phyloP scores from a whole-genome alignment of 1,140 invertebrate species.

The Drosophila kohkoa region DNA sequence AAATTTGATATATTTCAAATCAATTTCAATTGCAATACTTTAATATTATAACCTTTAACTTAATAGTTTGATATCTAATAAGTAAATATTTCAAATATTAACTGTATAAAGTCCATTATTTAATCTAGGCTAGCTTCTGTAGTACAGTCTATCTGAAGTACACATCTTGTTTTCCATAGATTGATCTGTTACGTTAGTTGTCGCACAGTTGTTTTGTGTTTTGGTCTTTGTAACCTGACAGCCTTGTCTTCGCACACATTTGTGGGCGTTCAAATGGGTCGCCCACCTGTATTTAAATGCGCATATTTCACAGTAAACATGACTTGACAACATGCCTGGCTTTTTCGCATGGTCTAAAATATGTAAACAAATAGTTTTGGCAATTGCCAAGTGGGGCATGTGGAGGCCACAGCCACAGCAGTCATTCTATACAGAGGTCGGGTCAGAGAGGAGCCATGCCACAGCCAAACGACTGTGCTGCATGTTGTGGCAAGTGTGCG shows the following conservation, averaged over 20 bases:
- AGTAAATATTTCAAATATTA: too few relatives aligned
- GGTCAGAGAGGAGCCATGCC: conserved; percentile 8
- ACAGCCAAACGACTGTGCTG: conserved; percentile 43
- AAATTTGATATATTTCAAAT: too few relatives aligned
- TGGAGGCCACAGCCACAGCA: conserved; percentile 36
- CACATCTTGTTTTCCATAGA: background rate
- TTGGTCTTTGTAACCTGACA: conserved; percentile 1
- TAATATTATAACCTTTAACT: too few relatives aligned
- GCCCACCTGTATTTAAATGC: conserved; percentile 70
- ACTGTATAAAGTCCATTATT: too few relatives aligned
- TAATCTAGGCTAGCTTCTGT: too few relatives aligned
- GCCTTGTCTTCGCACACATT: background rate
- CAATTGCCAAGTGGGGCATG: conserved; percentile 83
- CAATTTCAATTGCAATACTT: too few relatives aligned
- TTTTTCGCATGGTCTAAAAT: conserved; percentile 76
- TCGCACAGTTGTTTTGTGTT: background rate
- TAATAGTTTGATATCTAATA: too few relatives aligned
- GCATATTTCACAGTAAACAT: conserved; percentile 83
- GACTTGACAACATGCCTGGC: conserved; percentile 83
- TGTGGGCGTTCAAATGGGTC: conserved; percentile 5
- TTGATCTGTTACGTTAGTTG: background rate
- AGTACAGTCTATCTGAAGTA: background rate
- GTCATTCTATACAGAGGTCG: background rate
- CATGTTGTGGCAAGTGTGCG: conserved; percentile 68
- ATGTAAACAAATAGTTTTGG: conserved; percentile 84